Base-by-base conservation (phyloP, 2,888 invertebrate species). In the Exephanes ischioxanthus region DNA sequence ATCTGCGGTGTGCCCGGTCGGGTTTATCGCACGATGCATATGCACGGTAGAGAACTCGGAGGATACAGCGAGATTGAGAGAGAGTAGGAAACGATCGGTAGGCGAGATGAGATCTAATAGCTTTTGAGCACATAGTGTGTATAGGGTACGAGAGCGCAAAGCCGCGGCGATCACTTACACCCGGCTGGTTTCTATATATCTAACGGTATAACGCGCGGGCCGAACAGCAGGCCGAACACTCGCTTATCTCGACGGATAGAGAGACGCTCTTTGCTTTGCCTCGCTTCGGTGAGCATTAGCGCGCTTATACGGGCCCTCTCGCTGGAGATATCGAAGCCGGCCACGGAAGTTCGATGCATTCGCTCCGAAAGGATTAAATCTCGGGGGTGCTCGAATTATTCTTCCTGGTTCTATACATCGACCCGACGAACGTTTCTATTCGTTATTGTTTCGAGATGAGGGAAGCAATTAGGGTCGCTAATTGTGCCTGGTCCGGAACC, bases 51-150 rank as follows among this genome's bases (percentile, higher is more conserved):
- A 16, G 30, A 63, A 63, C 5, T 33, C n/a, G 30, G 30, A 30
- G 16, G 48, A 76, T 75, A 75, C 53, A 75, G 63, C 51, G 66
- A 80, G 75, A 80, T 80, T 71, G 75, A 75, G 63, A 75, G 79
- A 80, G 16, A 72, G 45, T 26, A 73, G 79, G 80, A 80, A 84
- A 75, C 67, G 83, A 83, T 83, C 33, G 79, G 45, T 37, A 63
- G 37, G 70, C 70, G 83, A 83, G 79, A 83, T 83, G 83, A 80
- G 75, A 79, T 70, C 79, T 83, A 83, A 83, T 83, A 75, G 79
- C 79, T 30, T 73, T 9, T n/a, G 22, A 37, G 79, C 68, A 76
- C 55, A 78, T 14, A 80, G 76, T 37, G 58, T 66, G 48, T 11
- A 26, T 26, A 30, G 58, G 30, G 79, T 70, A 71, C 41, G 45